These are phyloP conservation scores for Clivina fossor DNA, from an alignment of 2,888 invertebrate genomes.

Conservation along the genomic window DNA sequence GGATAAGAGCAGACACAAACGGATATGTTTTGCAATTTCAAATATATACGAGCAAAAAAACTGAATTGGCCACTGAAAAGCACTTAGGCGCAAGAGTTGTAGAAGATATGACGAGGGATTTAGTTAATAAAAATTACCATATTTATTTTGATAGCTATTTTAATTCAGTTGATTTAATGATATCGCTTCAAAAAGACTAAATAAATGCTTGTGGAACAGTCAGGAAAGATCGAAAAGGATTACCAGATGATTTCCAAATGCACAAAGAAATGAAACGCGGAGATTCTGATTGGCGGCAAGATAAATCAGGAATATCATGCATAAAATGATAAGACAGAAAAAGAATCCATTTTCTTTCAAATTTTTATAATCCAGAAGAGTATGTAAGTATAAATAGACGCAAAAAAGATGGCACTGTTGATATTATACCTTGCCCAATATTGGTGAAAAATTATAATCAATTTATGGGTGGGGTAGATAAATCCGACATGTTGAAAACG, in stretches of 20 bases:
- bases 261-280: conserved; percentile 40
- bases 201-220: conserved; percentile 42
- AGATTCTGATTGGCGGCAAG: conserved; percentile 41
- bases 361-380: not conserved
- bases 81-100: not conserved
- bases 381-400: not conserved
- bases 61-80: too few species aligned
- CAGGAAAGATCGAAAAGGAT: conserved; percentile 37
- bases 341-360: conserved; percentile 35
- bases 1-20: too few species aligned
- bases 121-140: not conserved
- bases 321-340: conserved; percentile 40
- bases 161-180: conserved; percentile 35
- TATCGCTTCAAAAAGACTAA: conserved; percentile 33
- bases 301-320: conserved; percentile 33
- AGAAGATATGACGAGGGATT: not conserved
- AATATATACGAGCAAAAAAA: too few species aligned
- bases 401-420: not conserved
- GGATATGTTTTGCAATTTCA: too few species aligned
- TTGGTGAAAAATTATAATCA: conserved; percentile 3
- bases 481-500: not conserved
- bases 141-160: conserved; percentile 29
- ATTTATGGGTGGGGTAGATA: not conserved
- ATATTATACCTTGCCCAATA: not conserved
- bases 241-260: conserved; percentile 36